These are phyloP conservation scores for Meloe dianella DNA, from an alignment of 2,888 invertebrate genomes.

Conservation along the genomic window DNA sequence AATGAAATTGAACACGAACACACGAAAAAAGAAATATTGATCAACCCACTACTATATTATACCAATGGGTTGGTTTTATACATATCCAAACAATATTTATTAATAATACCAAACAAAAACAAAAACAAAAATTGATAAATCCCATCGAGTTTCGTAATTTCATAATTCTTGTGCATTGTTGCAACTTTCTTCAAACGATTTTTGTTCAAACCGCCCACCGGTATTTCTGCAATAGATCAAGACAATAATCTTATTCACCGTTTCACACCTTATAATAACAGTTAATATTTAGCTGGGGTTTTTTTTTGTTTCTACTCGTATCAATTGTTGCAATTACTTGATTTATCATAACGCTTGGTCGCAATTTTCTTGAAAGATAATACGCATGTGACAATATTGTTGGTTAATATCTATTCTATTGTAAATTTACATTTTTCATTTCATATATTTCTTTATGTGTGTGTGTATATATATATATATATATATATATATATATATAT, in stretches of 20 bases:
- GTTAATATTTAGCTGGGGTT: not conserved
- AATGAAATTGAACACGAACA: not conserved
- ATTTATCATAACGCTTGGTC: constrained; percentile 12
- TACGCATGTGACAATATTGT: constrained; percentile 26
- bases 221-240: constrained; percentile 43
- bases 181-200: constrained; percentile 48
- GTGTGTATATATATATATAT: too few relatives aligned
- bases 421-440: not conserved
- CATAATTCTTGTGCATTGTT: constrained; percentile 52
- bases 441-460: too few relatives aligned
- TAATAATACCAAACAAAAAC: too few relatives aligned
- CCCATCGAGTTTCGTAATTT: constrained; percentile 51
- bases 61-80: too few relatives aligned
- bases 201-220: constrained; percentile 46
- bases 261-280: constrained; percentile 42
- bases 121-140: constrained; percentile 43
- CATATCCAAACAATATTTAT: too few relatives aligned
- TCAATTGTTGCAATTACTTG: not conserved
- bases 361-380: constrained; percentile 15
- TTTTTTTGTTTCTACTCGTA: not conserved
- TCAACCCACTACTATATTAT: not conserved
- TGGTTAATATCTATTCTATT: constrained; percentile 15
- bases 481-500: too few relatives aligned
- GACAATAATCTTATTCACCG: constrained; percentile 33
- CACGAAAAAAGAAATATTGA: not conserved